These are phyloP conservation scores for Cryptotermes secundus DNA, from an alignment of 1,140 invertebrate species.

Conservation along the genomic window DNA sequence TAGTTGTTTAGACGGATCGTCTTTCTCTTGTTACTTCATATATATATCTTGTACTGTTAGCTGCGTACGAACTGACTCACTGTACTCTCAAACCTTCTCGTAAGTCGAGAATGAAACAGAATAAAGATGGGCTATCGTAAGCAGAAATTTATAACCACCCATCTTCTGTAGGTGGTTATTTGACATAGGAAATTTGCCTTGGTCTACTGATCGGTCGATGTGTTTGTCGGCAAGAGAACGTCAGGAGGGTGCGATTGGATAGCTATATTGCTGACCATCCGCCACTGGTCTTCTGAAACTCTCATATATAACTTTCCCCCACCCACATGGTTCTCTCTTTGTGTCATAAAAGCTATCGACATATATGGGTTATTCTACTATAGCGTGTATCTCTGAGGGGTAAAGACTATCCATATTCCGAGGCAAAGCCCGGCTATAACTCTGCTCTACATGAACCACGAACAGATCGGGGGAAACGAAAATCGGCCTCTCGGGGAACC, in stretches of 20 bases:
- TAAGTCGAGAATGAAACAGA: not conserved
- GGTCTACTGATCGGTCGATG: not conserved
- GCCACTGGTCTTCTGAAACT: conserved; percentile 27
- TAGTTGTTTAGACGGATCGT: no score
- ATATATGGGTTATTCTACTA: not conserved
- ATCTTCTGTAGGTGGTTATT: conserved; percentile 21
- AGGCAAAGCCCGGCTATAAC: conserved; percentile 20
- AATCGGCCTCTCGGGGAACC: conserved; percentile 39
- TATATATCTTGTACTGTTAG: no score
- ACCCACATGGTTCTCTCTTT: not conserved
- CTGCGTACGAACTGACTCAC: no score
- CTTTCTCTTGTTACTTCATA: no score
- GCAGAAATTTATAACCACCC: not conserved
- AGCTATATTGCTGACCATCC: conserved; percentile 25
- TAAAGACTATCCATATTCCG: conserved; percentile 22
- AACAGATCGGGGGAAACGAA: conserved; percentile 34
- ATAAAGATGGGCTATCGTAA: conserved; percentile 3
- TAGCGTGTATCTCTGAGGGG: not conserved
- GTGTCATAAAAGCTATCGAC: conserved; percentile 33
- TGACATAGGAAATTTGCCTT: not conserved
- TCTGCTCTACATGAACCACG: conserved; percentile 22
- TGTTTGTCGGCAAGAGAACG: not conserved
- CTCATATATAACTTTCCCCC: conserved; percentile 26
- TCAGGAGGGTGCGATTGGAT: not conserved
- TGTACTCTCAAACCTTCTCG: no score